Base-by-base conservation (phyloP, 2,888 invertebrate genomes). In the Plebejus anna region DNA sequence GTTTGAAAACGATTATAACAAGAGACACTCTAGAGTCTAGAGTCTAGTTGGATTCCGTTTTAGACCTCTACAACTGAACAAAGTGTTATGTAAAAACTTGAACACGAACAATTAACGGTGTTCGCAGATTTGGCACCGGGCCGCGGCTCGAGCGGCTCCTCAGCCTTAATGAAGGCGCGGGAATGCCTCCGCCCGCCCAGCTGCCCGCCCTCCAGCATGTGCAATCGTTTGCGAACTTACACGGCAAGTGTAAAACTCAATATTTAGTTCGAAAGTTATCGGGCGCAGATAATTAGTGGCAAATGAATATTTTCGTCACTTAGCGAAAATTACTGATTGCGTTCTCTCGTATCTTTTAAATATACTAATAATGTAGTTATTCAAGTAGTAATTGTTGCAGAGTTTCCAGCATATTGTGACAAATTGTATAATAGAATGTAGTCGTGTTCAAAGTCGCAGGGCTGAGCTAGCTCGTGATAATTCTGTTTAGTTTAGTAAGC, bases 121-220 rank as follows among this genome's bases (percentile, higher is more conserved):
- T 80, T 82, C 82, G 82, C 80, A 82, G 84, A 85, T 85, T 86
- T 85, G 84, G 87, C 86, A 86, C 82, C 81, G 81, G 82, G 81
- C 82, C 75, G 79, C 82, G 78, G 78, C 75, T 78, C 82, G 80
- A 81, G 81, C 81, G 81, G 81, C 82, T 82, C 82, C 84, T 83
- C 82, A 76, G 81, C 80, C 81, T 85, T 87, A 87, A 87, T 88
- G 87, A 87, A 84, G 82, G 83, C 81, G 82, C 80, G 81, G 80
- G 81, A 80, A 81, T 79, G 81, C 78, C 80, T 79, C 61, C 61
- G 22, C 6, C 59, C 59, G 16, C 59, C 57, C 16, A 22, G 22
- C 22, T 22, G 57, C n/a, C 59, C 22, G n/a, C 59, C n/a, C 59
- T 70, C 78, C 79, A 77, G 80, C 80, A 79, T 81, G 81, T 80